Base-by-base conservation (phyloP, 2,888 invertebrate genomes). In the Tinea trinotella region DNA sequence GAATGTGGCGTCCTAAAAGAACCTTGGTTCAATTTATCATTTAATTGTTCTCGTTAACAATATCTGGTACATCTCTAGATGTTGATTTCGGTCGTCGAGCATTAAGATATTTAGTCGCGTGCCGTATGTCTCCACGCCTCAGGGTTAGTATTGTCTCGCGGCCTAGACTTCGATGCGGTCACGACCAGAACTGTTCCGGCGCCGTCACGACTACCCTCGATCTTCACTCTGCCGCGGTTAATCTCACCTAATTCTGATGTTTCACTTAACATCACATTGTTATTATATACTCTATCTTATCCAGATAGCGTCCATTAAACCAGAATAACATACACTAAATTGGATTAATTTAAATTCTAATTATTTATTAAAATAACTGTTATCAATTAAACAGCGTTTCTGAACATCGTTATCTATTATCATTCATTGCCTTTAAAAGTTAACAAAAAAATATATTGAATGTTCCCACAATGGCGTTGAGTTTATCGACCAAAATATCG, bases 41-140 rank as follows among this genome's bases (percentile, higher is more conserved):
- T 5, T 4, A 46, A 46, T 46, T 46, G 46, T 19, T 46, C 46
- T 46, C 15, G 46, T 46, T 46, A 46, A 46, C 19, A 19, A 2
- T 44, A 46, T 46, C 46, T 46, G 19, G 40, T 40, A 15, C 19
- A 48, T 7, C 20, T n/a, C n/a, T 50, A 24, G 24, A 13, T 50
- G 24, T 18, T 24, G 7, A 50, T 50, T 40, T 36, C 40, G 53
- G 40, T 53, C 19, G 53, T 10, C 22, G 53, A 36, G 22, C 53
- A 36, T 19, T 9, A 36, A 40, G 35, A 40, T 53, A 12, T 36
- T 22, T 53, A 20, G 36, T 40, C 53, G 53, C 36, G 53, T 22
- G 53, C 53, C 53, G 34, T 52, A 34, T 34, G 52, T 18, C 18
- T 18, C 52, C 52, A 46, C 46, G 46, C 46, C 46, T 46, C 46